A percentile compares a stretch with the other conserved stretches of the same genome.
These are phyloP conservation scores for Polia nebulosa DNA, from an alignment of 2,888 invertebrate species.

Conservation along the genomic window DNA sequence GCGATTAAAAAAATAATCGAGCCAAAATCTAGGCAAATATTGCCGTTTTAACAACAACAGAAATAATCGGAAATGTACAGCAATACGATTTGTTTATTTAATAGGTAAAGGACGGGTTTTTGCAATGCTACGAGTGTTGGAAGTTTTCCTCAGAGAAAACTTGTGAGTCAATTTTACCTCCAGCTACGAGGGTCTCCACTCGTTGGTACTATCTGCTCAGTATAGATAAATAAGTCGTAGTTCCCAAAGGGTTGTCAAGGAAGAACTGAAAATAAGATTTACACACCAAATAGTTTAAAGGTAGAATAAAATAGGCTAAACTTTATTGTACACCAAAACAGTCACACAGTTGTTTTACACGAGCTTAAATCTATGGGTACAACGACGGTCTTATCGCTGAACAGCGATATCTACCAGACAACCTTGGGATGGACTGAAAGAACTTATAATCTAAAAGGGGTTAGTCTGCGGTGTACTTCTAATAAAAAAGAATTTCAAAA, in stretches of 20 bases:
- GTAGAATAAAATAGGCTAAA: too few species aligned
- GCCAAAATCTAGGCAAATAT: neutral
- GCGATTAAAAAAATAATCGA: too few species aligned
- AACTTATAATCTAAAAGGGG: too few species aligned
- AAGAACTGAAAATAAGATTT: neutral
- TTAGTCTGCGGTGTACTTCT: too few species aligned
- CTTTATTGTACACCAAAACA: too few species aligned
- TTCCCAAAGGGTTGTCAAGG: neutral
- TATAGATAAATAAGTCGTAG: neutral
- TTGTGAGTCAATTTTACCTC: conserved; percentile 1
- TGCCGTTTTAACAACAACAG: neutral
- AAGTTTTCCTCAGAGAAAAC: neutral
- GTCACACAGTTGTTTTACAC: too few species aligned
- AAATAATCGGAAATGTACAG: neutral
- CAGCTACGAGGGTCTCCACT: neutral
- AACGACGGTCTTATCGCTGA: too few species aligned
- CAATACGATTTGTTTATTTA: neutral
- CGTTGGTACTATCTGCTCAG: neutral
- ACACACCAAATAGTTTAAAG: neutral
- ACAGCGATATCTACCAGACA: too few species aligned
- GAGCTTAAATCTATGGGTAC: too few species aligned
- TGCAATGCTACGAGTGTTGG: neutral
- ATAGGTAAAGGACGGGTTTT: neutral
- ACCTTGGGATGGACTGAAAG: too few species aligned
- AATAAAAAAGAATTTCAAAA: too few species aligned